Percentiles rank a stretch among this genome's conserved stretches.
These are phyloP conservation scores for Escarpia spicata DNA, from an alignment of 2,888 invertebrate genomes.

Conservation along the genomic window DNA sequence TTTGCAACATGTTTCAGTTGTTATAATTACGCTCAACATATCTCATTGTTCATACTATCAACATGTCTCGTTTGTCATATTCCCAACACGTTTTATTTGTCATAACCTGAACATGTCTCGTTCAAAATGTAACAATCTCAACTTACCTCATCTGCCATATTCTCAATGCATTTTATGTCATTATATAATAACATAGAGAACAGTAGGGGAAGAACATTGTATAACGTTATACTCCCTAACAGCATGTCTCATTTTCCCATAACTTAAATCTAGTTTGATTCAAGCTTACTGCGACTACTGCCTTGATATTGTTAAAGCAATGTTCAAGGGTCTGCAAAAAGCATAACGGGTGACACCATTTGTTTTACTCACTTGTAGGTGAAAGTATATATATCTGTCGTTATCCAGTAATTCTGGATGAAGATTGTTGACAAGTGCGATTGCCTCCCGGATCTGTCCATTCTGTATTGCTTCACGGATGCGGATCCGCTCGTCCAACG, in stretches of 20 bases:
- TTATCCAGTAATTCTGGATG: slow-evolving; percentile 95
- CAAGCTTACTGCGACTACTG: too few species aligned
- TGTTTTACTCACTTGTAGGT: slow-evolving; percentile 78
- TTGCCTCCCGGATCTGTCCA: slow-evolving; percentile 92
- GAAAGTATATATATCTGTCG: slow-evolving; percentile 94
- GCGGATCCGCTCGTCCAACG: slow-evolving; percentile 78
- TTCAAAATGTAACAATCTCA: neutral
- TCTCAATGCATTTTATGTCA: too few species aligned
- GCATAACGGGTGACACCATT: neutral
- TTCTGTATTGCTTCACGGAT: slow-evolving; percentile 93
- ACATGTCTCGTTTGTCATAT: neutral
- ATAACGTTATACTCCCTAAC: too few species aligned
- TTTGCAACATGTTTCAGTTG: too few species aligned
- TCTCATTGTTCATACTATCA: neutral
- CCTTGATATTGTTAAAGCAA: neutral
- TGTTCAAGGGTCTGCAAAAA: neutral
- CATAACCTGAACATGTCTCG: neutral
- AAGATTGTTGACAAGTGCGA: slow-evolving; percentile 89
- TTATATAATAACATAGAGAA: too few species aligned
- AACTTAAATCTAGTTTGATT: too few species aligned
- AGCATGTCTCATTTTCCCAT: too few species aligned
- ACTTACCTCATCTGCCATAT: neutral
- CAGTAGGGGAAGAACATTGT: too few species aligned
- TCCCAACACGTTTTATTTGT: neutral
- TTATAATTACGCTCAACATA: too few species aligned